These are phyloP conservation scores for Parazoanthus darwini DNA, from an alignment of 92 coral and sea anemone genomes.

Conservation along the genomic window DNA sequence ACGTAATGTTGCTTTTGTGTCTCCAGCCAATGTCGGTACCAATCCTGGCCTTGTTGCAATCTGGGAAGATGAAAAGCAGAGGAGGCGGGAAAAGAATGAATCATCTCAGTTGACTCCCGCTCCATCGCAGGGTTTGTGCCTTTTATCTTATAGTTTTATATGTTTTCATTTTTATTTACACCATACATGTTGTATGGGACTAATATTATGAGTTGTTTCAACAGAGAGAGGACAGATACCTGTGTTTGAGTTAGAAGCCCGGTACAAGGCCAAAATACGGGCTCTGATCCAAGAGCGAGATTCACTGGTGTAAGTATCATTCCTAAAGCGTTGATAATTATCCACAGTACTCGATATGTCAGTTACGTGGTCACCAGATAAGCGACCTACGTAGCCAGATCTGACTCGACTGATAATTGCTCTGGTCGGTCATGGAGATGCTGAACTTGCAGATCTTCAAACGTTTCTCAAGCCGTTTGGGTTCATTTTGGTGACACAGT, in stretches of 20 bases:
- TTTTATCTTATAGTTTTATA: too few relatives aligned
- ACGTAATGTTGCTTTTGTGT: neutral
- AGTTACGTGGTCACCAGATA: too few relatives aligned
- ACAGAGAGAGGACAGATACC: constrained; percentile 81
- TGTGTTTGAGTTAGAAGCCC: constrained; percentile 64
- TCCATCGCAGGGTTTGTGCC: constrained; percentile 66
- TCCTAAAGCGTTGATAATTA: neutral
- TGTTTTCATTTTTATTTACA: neutral
- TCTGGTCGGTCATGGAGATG: too few relatives aligned
- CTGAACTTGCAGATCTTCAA: too few relatives aligned
- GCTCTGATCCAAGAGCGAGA: constrained; percentile 80
- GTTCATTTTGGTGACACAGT: too few relatives aligned
- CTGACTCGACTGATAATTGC: too few relatives aligned
- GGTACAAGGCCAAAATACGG: constrained; percentile 72
- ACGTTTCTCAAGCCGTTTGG: too few relatives aligned
- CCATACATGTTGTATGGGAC: neutral
- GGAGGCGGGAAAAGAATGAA: constrained; percentile 76
- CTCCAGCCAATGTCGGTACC: constrained; percentile 75
- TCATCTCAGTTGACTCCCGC: constrained; percentile 70
- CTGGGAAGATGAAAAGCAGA: constrained; percentile 94
- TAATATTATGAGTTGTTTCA: neutral
- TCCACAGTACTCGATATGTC: neutral
- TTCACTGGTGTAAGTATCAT: constrained; percentile 66
- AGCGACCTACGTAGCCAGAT: too few relatives aligned
- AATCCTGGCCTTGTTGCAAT: constrained; percentile 95